A percentile compares a stretch with the other conserved stretches of the same genome.
Evolutionary conservation across 2,113 vertebrate species (phyloP).

Genomic region (Dromiciops gliroides): DNA sequence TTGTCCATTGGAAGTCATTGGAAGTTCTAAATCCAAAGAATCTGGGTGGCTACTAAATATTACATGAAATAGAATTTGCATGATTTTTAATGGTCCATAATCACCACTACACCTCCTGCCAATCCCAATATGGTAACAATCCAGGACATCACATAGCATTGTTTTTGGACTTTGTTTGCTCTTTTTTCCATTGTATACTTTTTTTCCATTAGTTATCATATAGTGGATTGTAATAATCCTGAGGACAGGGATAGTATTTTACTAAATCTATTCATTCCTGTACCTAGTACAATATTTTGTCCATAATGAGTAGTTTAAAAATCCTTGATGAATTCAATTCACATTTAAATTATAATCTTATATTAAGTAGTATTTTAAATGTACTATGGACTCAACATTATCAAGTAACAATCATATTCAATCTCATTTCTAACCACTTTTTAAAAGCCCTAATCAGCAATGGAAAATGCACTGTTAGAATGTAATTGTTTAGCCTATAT

Average conservation of each 20-base stretch:
- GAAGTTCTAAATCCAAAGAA: no score
- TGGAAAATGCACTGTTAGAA: neutral
- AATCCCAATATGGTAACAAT: neutral
- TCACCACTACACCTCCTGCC: no score
- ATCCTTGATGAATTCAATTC: neutral
- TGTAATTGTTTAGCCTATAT: neutral
- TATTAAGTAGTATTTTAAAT: neutral
- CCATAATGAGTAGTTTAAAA: neutral
- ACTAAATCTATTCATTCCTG: neutral
- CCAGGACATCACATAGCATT: neutral
- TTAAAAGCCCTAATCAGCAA: neutral
- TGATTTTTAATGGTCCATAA: no score
- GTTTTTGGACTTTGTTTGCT: neutral
- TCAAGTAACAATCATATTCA: neutral
- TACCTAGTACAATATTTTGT: neutral
- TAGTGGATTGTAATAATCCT: neutral
- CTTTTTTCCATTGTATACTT: neutral
- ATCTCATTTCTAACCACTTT: neutral
- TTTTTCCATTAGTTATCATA: neutral
- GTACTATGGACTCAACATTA: neutral
- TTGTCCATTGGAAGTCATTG: no score
- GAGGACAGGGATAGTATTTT: neutral
- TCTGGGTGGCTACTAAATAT: no score
- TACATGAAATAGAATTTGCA: no score
- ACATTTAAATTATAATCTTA: neutral